Base-by-base conservation (phyloP, 2,888 invertebrate species). In the Bugulina stolonifera region DNA sequence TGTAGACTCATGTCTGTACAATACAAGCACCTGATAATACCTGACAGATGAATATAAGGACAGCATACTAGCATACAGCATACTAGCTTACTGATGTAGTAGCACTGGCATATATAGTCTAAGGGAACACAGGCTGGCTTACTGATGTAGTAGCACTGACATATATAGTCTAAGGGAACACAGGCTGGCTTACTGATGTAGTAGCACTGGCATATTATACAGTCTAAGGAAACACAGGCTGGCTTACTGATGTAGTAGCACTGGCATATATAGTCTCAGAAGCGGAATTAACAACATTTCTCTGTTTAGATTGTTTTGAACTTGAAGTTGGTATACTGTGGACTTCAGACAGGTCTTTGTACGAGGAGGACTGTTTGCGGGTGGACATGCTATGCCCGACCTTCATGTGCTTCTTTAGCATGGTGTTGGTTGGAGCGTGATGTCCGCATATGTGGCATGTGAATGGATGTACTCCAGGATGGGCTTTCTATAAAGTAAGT, bases 351-450 rank as follows among this genome's bases (percentile, higher is more conserved):
- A 3, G 3, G 14, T 57, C 57, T 5, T 25, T n/a, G 22, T 10
- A 10, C 3, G 55, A 23, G 25, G 55, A 18, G 10, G 27, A 32
- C 32, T 64, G 64, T 32, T 27, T 64, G 14, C 25, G 64, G 10
- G 32, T 22, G 18, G 64, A 25, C 64, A 64, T 64, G 64, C 64
- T 64, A 27, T 64, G 64, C 14, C 14, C 32, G 27, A 27, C 2
- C n/a, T 64, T 64, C 64, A 64, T 64, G 64, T 64, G 64, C 32
- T 64, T 64, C 64, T 64, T 64, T 32, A 64, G 64, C 32, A 64
- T 14, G n/a, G 64, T 64, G 64, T 64, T 64, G 64, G 64, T 64
- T 3, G 64, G 25, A 10, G 64, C 64, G 32, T 64, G 64, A 27
- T 25, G 27, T 10, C 64, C 64, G 32, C 64, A 64, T 14, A 64